Evolutionary conservation across 2,888 invertebrate species (phyloP).

Genomic region (Nesidiocoris tenuis): DNA sequence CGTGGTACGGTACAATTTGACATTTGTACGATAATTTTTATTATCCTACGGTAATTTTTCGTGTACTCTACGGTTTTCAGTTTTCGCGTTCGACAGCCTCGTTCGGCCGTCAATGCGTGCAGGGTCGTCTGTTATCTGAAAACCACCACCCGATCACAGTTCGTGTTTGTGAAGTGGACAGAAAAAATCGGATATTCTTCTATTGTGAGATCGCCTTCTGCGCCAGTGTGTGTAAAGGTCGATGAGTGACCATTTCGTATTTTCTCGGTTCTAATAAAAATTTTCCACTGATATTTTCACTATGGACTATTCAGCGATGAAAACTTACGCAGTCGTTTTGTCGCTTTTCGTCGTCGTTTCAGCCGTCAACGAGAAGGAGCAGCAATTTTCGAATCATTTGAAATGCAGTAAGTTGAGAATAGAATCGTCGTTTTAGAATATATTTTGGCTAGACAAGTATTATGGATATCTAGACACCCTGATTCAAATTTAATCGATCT

Average conservation of each 20-base stretch:
- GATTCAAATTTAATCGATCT: too few relatives aligned
- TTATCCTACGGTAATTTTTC: too few relatives aligned
- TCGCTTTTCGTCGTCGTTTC: constrained; percentile 21
- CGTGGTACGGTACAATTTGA: too few relatives aligned
- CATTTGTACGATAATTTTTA: too few relatives aligned
- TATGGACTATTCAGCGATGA: constrained; percentile 3
- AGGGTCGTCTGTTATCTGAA: constrained; percentile 14
- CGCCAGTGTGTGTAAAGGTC: constrained; percentile 91
- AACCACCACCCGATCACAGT: background rate
- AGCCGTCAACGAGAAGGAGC: constrained; percentile 14
- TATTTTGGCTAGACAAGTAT: too few relatives aligned
- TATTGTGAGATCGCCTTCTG: constrained; percentile 65
- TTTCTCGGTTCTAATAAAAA: background rate
- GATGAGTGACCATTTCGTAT: constrained; percentile 48
- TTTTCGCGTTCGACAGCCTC: background rate
- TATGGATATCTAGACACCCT: too few relatives aligned
- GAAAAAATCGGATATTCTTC: background rate
- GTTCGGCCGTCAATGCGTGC: background rate
- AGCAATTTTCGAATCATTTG: constrained; percentile 13
- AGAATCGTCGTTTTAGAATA: too few relatives aligned
- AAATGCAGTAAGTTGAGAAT: constrained; percentile 26
- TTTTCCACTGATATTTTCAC: background rate
- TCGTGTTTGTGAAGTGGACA: background rate
- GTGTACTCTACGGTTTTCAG: too few relatives aligned
- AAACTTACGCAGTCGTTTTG: constrained; percentile 7